Evolutionary conservation across 1,140 invertebrate species (phyloP), one percentile per base, ranked within the genome.

Genomic region (Dufourea novaeangliae): DNA sequence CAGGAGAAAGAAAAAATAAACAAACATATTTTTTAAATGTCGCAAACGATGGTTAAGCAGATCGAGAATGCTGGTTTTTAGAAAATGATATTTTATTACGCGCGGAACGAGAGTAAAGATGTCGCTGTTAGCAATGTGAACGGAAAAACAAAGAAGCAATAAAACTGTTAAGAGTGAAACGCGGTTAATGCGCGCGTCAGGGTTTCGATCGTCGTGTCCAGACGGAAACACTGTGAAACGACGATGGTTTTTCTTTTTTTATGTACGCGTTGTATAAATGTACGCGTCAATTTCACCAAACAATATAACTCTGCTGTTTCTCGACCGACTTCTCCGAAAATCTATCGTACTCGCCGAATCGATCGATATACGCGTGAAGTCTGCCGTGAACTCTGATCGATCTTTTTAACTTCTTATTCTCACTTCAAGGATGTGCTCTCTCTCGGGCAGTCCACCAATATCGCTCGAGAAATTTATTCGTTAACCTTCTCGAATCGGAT

Each of bases 31-130:
- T 46, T 75, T 68, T 68, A 12, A 39, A 27, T 22, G 54, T 4
- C 59, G 25, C 32, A 61, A 5, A 6, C 20, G 27, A 29, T 20
- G 59, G 46, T n/a, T n/a, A n/a, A n/a, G 25, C 37, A 59, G 41
- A 64, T 46, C 54, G 67, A 72, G 27, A 50, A 34, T 54, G 44
- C 22, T 46, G 14, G 17, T 50, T 50, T 6, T 20, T 68, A n/a
- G 54, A 8, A 25, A 39, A 80, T 52, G 62, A 73, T 83, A 82
- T 83, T 83, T 83, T 83, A 73, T 73, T 82, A 78, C 29, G 37
- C 14, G 29, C 14, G 27, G 41, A 29, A 39, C 22, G 32, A 39
- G 37, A 61, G 6, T 14, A 2, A 14, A 7, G 39, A 17, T 39
- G 11, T 59, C 37, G 27, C 29, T 57, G 29, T 37, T 61, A 46